These are phyloP conservation scores for Willisornis vidua DNA, from an alignment of 2,113 vertebrate species.

Conservation along the genomic window DNA sequence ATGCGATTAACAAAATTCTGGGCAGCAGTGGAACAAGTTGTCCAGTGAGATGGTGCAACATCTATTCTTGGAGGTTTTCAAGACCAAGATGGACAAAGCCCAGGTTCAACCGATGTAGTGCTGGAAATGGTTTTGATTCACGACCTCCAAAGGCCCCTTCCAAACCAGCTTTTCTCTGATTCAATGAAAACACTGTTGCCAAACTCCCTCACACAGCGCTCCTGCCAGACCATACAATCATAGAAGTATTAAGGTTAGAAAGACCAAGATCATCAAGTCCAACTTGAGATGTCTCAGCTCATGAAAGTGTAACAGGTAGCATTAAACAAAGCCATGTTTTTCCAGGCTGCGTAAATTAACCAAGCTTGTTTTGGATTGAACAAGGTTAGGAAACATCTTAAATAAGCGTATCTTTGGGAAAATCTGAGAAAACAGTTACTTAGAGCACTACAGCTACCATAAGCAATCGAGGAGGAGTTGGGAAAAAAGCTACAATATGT, in stretches of 20 bases:
- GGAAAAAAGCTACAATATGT: not conserved
- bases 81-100: not conserved
- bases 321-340: not conserved
- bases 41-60: not conserved
- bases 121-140: not conserved
- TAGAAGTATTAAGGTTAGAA: not conserved
- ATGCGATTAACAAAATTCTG: not conserved
- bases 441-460: not conserved
- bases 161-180: not conserved
- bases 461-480: constrained; percentile 15
- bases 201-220: not conserved
- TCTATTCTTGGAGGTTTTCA: not conserved
- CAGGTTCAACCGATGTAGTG: not conserved
- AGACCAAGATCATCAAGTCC: not conserved
- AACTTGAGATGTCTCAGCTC: not conserved
- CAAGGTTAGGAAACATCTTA: constrained; percentile 23
- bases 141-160: not conserved
- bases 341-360: not conserved
- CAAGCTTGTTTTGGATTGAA: constrained; percentile 17
- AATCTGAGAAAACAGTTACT: constrained; percentile 43
- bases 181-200: not conserved
- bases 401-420: constrained; percentile 39
- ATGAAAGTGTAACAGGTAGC: not conserved
- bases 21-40: not conserved
- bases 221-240: not conserved